Evolutionary conservation across 2,797 vertebrate genomes (phyloP).

Genomic region (Onychomys torridus): DNA sequence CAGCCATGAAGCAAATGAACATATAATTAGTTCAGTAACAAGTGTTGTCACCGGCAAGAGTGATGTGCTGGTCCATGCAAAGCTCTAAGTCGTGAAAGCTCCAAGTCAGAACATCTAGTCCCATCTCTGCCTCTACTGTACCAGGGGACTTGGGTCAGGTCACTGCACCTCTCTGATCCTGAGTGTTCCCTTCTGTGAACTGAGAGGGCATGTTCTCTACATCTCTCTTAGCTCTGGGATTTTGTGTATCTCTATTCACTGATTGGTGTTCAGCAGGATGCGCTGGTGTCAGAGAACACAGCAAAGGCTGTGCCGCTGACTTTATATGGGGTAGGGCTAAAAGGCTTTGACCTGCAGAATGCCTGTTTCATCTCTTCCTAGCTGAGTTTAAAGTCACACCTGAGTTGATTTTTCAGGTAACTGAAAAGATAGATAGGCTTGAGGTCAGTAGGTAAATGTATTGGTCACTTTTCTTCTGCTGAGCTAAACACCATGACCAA

Average conservation of each 20-base stretch:
- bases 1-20: slow-evolving; percentile 30
- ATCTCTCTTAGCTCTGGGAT: neutral
- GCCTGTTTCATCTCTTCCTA: neutral
- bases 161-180: neutral
- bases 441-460: neutral
- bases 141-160: neutral
- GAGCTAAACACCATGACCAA: neutral
- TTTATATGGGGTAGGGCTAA: neutral
- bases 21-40: neutral
- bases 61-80: neutral
- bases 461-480: neutral
- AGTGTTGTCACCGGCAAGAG: neutral
- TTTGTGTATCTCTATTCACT: neutral
- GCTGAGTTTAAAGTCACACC: neutral
- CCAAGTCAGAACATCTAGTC: neutral
- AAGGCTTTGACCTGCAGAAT: neutral
- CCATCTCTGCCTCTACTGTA: neutral
- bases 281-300: neutral
- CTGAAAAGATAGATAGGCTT: slow-evolving; percentile 6
- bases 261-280: neutral
- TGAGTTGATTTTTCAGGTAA: slow-evolving; percentile 42
- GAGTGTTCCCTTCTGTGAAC: neutral
- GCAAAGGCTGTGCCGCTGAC: neutral
- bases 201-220: neutral
- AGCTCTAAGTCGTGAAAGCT: neutral